phyloP scores from a whole-genome alignment of 2,888 invertebrate species.

The Masnerella sp. region DNA sequence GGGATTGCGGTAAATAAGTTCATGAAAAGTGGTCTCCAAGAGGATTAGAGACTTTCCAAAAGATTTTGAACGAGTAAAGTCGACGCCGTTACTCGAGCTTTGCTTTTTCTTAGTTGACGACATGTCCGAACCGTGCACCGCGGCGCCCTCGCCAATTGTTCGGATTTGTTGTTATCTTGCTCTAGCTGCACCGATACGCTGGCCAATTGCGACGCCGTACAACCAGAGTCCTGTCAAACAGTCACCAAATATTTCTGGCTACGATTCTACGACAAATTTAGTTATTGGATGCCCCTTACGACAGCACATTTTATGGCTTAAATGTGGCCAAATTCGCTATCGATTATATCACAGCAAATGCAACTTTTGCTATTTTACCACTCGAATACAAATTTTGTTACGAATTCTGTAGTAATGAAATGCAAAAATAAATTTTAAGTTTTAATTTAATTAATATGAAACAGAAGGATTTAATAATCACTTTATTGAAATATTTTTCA shows the following conservation, averaged over 20 bases:
- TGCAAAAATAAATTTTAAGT: too few species aligned
- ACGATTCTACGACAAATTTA: conserved; percentile 4
- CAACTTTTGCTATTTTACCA: too few species aligned
- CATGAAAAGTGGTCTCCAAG: conserved; percentile 53
- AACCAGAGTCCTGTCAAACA: conserved; percentile 70
- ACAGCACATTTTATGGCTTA: too few species aligned
- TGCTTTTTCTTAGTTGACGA: conserved; percentile 69
- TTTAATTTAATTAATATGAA: too few species aligned
- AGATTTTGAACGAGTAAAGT: conserved; percentile 74
- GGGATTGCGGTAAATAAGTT: conserved; percentile 59
- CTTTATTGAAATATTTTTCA: too few species aligned
- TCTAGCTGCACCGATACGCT: conserved; percentile 74
- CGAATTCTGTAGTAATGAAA: too few species aligned
- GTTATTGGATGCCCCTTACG: conserved; percentile 1
- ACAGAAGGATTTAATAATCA: too few species aligned
- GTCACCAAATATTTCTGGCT: conserved; percentile 34
- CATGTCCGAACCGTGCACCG: conserved; percentile 72
- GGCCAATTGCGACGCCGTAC: conserved; percentile 72
- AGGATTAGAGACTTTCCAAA: conserved; percentile 73
- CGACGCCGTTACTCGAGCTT: conserved; percentile 71
- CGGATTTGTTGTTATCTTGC: conserved; percentile 76
- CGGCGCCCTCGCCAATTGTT: conserved; percentile 70
- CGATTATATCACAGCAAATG: too few species aligned
- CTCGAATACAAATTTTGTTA: too few species aligned
- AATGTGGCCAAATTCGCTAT: too few species aligned